phyloP scores from a whole-genome alignment of 2,888 invertebrate genomes.

The Clanis bilineata region DNA sequence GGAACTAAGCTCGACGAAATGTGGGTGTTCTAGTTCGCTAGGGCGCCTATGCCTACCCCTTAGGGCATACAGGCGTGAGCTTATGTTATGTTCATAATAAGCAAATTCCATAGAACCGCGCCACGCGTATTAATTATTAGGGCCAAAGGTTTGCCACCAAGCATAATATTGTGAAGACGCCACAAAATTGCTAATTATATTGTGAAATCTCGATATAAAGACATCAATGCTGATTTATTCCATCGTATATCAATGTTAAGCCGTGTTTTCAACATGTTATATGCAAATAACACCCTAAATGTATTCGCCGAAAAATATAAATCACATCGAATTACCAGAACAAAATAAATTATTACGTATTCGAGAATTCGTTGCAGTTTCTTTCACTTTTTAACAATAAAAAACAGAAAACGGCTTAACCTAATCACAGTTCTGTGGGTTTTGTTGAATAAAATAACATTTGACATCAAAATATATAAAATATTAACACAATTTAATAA shows the following conservation, averaged over 20 bases:
- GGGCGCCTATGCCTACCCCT: no score
- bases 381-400: neutral
- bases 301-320: conserved; percentile 31
- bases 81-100: no score
- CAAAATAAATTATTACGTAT: conserved; percentile 4
- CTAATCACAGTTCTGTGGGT: no score
- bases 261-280: conserved; percentile 47
- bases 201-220: conserved; percentile 44
- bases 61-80: no score
- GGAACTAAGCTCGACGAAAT: no score
- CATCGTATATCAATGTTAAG: conserved; percentile 46
- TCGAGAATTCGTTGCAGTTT: conserved; percentile 2
- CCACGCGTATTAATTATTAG: neutral
- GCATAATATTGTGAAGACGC: conserved; percentile 26
- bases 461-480: no score
- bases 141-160: neutral
- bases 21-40: no score
- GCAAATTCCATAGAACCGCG: neutral
- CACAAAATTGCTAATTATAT: conserved; percentile 31
- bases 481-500: no score
- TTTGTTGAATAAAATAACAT: no score
- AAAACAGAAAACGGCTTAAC: neutral
- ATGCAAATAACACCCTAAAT: conserved; percentile 48
- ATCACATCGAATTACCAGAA: conserved; percentile 5
- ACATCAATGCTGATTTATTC: conserved; percentile 54